These are phyloP conservation scores for Oceanites oceanicus DNA, from an alignment of 2,113 vertebrate species.

Conservation along the genomic window DNA sequence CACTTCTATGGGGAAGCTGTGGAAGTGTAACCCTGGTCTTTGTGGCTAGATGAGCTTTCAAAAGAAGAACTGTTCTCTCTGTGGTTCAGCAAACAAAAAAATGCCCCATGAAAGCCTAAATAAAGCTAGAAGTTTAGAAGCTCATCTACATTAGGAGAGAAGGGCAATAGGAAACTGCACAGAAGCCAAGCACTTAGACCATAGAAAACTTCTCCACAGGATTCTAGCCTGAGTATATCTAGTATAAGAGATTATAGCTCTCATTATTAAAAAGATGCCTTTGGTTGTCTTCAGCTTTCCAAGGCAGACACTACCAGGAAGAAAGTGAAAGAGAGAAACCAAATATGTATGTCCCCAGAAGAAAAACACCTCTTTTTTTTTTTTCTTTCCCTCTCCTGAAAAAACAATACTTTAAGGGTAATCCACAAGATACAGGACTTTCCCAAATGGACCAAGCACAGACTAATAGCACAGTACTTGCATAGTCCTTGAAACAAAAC, in stretches of 20 bases:
- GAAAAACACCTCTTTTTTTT: accelerated
- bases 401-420: background rate
- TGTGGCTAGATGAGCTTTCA: background rate
- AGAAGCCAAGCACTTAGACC: background rate
- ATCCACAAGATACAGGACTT: background rate
- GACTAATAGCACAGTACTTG: background rate
- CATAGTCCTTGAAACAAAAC: background rate
- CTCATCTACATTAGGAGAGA: background rate
- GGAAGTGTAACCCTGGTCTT: background rate
- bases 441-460: background rate
- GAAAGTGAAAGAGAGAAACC: background rate
- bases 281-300: background rate
- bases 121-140: background rate
- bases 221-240: background rate
- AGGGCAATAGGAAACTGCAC: background rate
- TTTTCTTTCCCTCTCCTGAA: too few relatives aligned
- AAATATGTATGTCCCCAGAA: background rate
- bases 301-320: background rate
- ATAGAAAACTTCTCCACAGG: background rate
- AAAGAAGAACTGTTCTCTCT: background rate
- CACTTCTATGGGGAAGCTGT: background rate
- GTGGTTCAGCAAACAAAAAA: background rate
- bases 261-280: background rate
- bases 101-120: background rate
- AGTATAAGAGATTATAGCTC: background rate